Percentiles rank a stretch among this genome's conserved stretches.
These are phyloP conservation scores for Cerceris rybyensis DNA, from an alignment of 2,888 invertebrate species.

Conservation along the genomic window DNA sequence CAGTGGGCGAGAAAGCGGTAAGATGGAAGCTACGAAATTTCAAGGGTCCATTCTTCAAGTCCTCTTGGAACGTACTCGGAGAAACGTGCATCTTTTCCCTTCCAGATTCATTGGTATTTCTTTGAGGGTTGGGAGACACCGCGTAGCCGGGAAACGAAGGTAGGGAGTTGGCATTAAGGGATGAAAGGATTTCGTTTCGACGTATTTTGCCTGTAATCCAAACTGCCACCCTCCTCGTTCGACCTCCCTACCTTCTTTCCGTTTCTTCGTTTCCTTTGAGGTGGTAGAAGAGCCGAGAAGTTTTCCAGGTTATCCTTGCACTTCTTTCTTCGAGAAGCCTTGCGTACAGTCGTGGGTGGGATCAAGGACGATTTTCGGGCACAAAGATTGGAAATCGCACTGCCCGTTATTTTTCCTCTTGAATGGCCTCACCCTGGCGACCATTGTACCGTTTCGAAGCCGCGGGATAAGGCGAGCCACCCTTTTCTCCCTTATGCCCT, in stretches of 20 bases:
- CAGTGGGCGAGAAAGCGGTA: conserved; percentile 8
- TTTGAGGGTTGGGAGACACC: background rate
- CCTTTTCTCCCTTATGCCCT: background rate
- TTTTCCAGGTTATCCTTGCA: conserved; percentile 47
- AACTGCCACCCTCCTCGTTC: conserved; percentile 36
- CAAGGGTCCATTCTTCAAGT: conserved; percentile 60
- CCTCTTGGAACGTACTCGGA: conserved; percentile 25
- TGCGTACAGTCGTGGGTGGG: conserved; percentile 20
- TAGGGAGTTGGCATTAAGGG: conserved; percentile 68
- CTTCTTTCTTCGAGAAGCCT: conserved; percentile 19
- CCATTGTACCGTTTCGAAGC: conserved; percentile 36
- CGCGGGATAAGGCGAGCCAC: conserved; percentile 22
- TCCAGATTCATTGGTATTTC: background rate
- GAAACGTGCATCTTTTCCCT: background rate
- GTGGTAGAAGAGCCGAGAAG: conserved; percentile 9
- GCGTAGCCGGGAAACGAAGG: background rate
- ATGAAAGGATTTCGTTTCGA: conserved; percentile 75
- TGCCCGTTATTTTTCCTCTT: conserved; percentile 55
- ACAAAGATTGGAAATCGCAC: conserved; percentile 63
- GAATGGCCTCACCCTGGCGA: conserved; percentile 32
- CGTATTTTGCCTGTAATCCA: conserved; percentile 78
- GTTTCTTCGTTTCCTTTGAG: background rate
- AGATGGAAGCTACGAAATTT: conserved; percentile 59
- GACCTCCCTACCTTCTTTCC: background rate
- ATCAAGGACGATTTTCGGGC: conserved; percentile 65